These are phyloP conservation scores for Xenopus laevis DNA, from an alignment of 2,113 vertebrate genomes.

Conservation along the genomic window DNA sequence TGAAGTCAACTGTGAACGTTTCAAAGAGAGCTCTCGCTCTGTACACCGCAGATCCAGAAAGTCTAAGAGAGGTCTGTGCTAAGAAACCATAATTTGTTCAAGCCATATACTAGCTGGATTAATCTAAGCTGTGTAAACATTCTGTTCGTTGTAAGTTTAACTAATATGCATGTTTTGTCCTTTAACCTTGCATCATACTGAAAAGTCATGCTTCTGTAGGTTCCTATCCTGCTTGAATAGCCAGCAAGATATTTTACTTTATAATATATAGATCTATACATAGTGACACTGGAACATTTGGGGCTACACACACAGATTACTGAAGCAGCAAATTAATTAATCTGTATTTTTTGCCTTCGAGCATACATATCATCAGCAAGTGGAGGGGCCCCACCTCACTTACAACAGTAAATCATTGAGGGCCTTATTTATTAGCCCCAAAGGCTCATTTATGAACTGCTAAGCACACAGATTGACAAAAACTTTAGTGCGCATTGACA, in stretches of 20 bases:
- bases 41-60: slow-evolving; percentile 82
- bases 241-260: accelerated
- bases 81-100: slow-evolving; percentile 51
- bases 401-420: no score
- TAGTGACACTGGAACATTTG: no score
- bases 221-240: neutral
- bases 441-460: no score
- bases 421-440: no score
- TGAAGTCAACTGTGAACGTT: slow-evolving; percentile 75
- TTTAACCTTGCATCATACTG: slow-evolving; percentile 42
- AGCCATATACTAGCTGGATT: slow-evolving; percentile 47
- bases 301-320: no score
- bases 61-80: slow-evolving; percentile 80
- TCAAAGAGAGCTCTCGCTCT: slow-evolving; percentile 74
- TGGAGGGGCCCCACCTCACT: no score
- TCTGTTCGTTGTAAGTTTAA: slow-evolving; percentile 36
- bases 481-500: no score
- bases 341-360: no score
- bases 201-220: slow-evolving; percentile 10
- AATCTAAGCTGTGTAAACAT: slow-evolving; percentile 48
- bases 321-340: no score
- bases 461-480: no score
- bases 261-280: no score
- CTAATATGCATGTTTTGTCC: slow-evolving; percentile 50
- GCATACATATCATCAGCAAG: no score